Conservation (phyloP, 2,888 invertebrate species). For the Calameuta filiformis region DNA sequence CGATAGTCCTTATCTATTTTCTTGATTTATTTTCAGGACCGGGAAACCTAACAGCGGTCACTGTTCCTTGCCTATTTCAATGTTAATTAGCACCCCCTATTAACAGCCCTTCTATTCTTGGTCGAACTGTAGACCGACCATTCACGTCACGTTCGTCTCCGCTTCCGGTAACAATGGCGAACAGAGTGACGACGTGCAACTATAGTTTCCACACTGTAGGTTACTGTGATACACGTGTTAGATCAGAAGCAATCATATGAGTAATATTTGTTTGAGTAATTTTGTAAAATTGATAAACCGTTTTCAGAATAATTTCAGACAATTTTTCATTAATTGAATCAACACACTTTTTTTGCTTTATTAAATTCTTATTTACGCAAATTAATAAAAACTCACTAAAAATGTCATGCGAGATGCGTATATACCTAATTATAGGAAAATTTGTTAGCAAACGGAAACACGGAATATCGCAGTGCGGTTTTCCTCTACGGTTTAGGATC, state of each 20-base stretch:
- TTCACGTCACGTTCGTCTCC: slow-evolving; percentile 23
- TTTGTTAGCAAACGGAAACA: neutral
- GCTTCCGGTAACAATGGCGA: slow-evolving; percentile 42
- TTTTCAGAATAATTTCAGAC: neutral
- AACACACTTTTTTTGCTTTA: neutral
- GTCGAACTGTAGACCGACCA: slow-evolving; percentile 48
- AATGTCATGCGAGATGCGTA: neutral
- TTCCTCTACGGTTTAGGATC: neutral
- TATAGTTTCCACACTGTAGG: neutral
- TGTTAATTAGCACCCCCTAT: slow-evolving; percentile 53
- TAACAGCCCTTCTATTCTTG: slow-evolving; percentile 37
- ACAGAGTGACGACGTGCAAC: slow-evolving; percentile 54
- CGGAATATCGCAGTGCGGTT: neutral
- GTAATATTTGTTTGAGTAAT: too few species aligned
- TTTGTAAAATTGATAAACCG: neutral
- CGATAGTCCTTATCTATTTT: slow-evolving; percentile 60
- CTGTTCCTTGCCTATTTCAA: slow-evolving; percentile 56
- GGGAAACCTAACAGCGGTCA: slow-evolving; percentile 53
- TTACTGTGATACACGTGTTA: neutral
- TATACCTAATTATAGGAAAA: neutral
- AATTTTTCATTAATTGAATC: neutral
- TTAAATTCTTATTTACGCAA: neutral
- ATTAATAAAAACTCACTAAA: neutral
- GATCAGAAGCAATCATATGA: neutral
- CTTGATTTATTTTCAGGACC: slow-evolving; percentile 56